Evolutionary conservation across 1,140 invertebrate genomes (phyloP), one percentile per base, ranked within the genome.

Genomic region (Trichonephila clavata): DNA sequence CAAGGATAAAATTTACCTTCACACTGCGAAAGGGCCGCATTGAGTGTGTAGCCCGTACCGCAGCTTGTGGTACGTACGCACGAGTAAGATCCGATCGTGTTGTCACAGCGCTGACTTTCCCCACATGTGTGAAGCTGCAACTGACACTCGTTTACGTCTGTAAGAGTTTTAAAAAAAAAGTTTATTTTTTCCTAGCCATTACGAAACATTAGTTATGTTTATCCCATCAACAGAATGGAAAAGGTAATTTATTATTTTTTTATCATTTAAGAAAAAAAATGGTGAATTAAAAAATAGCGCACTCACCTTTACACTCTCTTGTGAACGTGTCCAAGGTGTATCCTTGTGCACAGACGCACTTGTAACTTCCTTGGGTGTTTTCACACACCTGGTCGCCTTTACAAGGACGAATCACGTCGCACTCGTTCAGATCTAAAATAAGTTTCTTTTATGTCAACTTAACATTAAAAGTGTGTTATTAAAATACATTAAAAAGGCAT

Each of bases 41-140:
- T 99, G 5, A 99, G 96, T 0, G 98, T 99, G 95, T 99, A 99
- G 0, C 99, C 99, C 0, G 99, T 99, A 0, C 99, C 99, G 96
- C 99, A 99, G 0, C 98, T 97, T 32, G 97, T 97, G 50, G 97
- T 97, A 68, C 98, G 95, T 21, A 98, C 97, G 95, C 98, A 99
- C 21, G 97, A 96, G 95, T 97, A 99, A 16, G 98, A 98, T 3
- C 98, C 98, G 32, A 98, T 96, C 0, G 98, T 98, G 95, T 99
- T 99, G 95, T 99, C 98, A 95, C 98, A 99, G 59, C 98, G 96
- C 95, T 99, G 98, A 8, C 97, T 97, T 7, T 97, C 95, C 0
- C 97, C 81, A 94, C 97, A 97, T 39, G 95, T 95, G 94, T 97
- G 96, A 77, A 95, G 95, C 4, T 96, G 96, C 20, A 96, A 94